Evolutionary conservation across 2,113 vertebrate species (phyloP).

Genomic region (Burhinus bistriatus): DNA sequence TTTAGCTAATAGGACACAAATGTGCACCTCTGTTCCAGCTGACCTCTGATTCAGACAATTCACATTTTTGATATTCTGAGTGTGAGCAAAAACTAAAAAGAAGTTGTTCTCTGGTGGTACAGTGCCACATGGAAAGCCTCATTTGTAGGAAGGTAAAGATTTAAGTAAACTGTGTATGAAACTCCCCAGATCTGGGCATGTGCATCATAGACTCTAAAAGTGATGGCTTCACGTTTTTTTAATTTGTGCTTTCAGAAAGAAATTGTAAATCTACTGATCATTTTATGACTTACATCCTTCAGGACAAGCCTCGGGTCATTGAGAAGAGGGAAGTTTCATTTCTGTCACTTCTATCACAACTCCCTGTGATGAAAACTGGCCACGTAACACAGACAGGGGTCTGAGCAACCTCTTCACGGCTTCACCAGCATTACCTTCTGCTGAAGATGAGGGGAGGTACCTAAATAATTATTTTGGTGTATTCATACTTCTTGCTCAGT

Average conservation of each 20-base stretch:
- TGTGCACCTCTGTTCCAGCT: background rate
- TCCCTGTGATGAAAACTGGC: too few relatives aligned
- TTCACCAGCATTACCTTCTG: background rate
- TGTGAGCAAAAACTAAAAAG: background rate
- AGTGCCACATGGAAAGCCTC: background rate
- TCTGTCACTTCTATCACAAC: background rate
- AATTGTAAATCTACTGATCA: background rate
- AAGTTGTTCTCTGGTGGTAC: background rate
- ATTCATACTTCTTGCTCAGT: background rate
- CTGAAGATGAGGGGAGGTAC: background rate
- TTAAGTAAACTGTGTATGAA: background rate
- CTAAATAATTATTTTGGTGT: background rate
- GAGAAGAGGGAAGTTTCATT: background rate
- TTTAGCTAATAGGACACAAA: background rate
- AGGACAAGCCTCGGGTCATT: background rate
- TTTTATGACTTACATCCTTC: background rate
- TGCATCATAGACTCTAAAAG: background rate
- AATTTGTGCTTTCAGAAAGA: background rate
- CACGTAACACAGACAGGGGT: rapidly evolving
- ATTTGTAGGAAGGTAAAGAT: rapidly evolving
- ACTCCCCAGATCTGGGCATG: rapidly evolving
- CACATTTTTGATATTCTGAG: background rate
- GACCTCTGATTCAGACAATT: background rate
- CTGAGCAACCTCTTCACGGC: background rate
- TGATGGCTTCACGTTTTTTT: background rate